Conservation (phyloP, 2,888 invertebrate genomes). For the Hofmannophila pseudospretella region DNA sequence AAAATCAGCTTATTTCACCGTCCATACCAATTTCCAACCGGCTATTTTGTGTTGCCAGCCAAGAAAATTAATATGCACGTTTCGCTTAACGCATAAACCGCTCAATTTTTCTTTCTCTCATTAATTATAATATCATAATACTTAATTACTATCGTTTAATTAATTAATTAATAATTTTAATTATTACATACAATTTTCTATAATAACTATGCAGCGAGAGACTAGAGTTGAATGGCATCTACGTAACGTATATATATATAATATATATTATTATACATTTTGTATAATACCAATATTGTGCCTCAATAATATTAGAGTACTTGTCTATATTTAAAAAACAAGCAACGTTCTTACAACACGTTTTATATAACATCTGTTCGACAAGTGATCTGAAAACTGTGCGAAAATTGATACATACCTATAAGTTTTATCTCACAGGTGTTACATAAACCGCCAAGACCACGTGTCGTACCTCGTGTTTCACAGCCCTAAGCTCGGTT, state of each 20-base stretch:
- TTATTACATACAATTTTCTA: conserved; percentile 50
- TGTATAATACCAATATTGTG: conserved; percentile 12
- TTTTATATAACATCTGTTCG: too few relatives aligned
- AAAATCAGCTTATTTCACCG: conserved; percentile 25
- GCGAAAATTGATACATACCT: too few relatives aligned
- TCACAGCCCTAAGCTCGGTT: too few relatives aligned
- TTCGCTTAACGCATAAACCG: conserved; percentile 24
- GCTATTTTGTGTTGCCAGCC: conserved; percentile 10
- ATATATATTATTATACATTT: conserved; percentile 18
- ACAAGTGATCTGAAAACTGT: too few relatives aligned
- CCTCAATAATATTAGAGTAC: conserved; percentile 23
- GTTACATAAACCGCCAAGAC: too few relatives aligned
- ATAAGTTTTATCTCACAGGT: too few relatives aligned
- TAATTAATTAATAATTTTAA: conserved; percentile 36
- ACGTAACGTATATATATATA: conserved; percentile 11
- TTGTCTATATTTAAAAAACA: conserved; percentile 7
- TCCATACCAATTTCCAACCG: conserved; percentile 14
- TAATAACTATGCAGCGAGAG: conserved; percentile 60
- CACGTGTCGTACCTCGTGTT: too few relatives aligned
- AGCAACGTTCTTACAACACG: too few relatives aligned
- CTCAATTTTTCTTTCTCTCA: conserved; percentile 33
- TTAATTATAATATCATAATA: conserved; percentile 45
- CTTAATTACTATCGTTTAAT: conserved; percentile 52
- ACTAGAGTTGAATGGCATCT: conserved; percentile 72
- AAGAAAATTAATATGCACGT: conserved; percentile 5